phyloP scores from a whole-genome alignment of 2,113 vertebrate species.

The Eptatretus burgeri region DNA sequence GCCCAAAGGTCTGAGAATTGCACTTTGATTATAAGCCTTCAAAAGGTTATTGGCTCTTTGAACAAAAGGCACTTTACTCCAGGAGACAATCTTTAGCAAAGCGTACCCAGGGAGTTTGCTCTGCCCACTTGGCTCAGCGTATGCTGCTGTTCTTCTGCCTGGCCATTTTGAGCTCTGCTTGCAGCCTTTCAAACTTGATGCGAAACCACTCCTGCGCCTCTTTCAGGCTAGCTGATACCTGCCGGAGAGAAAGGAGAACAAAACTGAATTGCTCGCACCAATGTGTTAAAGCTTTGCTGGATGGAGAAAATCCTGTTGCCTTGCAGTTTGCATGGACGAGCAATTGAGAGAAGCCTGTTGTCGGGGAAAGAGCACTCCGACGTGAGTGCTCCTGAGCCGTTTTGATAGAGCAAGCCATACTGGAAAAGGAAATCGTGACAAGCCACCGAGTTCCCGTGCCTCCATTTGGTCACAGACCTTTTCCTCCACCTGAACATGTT shows the following conservation, averaged over 20 bases:
- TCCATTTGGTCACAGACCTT: too few species aligned
- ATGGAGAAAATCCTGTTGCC: not conserved
- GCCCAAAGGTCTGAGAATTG: not conserved
- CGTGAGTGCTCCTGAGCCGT: not conserved
- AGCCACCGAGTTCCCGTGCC: too few species aligned
- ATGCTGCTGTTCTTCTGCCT: not conserved
- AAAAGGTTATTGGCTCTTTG: not conserved
- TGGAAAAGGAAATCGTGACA: not conserved
- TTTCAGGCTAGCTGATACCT: slow-evolving; percentile 20
- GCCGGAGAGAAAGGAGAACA: not conserved
- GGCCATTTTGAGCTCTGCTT: slow-evolving; percentile 13
- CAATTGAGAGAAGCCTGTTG: not conserved
- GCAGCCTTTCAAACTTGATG: slow-evolving; percentile 16
- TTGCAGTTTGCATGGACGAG: too few species aligned
- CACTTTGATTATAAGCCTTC: not conserved
- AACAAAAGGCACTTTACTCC: not conserved
- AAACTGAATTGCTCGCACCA: not conserved
- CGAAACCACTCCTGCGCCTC: slow-evolving; percentile 20
- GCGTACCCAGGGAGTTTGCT: not conserved
- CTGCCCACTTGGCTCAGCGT: not conserved
- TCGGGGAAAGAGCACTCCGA: not conserved
- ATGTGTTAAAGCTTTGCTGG: not conserved
- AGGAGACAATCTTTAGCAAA: not conserved
- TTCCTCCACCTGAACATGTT: too few species aligned
- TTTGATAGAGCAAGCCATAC: not conserved